Evolutionary conservation across 2,797 vertebrate genomes (phyloP).

Genomic region (Falco concolor): DNA sequence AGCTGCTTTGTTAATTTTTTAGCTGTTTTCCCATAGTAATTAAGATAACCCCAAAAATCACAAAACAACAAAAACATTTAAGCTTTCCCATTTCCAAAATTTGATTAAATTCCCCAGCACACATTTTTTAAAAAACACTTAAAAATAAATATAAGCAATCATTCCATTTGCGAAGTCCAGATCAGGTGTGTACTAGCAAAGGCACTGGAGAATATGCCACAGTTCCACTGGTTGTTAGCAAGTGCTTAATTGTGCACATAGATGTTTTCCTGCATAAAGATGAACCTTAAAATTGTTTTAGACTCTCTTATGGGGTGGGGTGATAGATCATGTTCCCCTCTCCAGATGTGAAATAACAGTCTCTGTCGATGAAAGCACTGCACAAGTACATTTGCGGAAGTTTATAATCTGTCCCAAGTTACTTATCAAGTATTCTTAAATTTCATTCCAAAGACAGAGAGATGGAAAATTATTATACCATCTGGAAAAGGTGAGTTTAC

Average conservation of each 20-base stretch:
- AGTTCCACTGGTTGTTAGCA: neutral
- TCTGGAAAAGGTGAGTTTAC: neutral
- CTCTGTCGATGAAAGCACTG: neutral
- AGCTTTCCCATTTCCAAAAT: neutral
- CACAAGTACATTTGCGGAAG: neutral
- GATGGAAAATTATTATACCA: neutral
- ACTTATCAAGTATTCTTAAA: neutral
- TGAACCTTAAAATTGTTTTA: neutral
- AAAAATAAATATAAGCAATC: neutral
- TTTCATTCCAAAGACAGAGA: neutral
- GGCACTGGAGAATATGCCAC: neutral
- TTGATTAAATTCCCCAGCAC: neutral
- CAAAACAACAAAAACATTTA: neutral
- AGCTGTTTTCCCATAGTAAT: conserved; percentile 5
- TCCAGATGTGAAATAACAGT: neutral
- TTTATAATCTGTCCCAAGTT: neutral
- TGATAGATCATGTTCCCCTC: neutral
- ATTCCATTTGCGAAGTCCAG: neutral
- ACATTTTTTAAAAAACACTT: neutral
- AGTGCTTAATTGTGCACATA: neutral
- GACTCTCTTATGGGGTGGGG: neutral
- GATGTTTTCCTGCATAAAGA: neutral
- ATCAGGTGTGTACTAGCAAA: neutral
- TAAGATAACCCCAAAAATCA: conserved; percentile 7
- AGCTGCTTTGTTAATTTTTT: neutral